These are phyloP conservation scores for Trichogramma evanescens DNA, from an alignment of 2,888 invertebrate species.

Conservation along the genomic window DNA sequence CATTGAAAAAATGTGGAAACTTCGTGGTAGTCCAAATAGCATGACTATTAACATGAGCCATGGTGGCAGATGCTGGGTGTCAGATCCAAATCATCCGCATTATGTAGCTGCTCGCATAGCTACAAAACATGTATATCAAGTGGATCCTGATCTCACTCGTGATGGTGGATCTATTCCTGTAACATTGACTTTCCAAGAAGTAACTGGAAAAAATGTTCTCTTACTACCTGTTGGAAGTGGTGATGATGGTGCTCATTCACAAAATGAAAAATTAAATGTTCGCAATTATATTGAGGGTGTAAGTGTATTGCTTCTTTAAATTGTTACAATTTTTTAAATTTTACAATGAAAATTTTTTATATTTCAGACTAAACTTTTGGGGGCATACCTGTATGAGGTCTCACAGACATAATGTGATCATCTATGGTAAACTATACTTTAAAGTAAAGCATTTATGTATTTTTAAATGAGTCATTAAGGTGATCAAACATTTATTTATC, in stretches of 20 bases:
- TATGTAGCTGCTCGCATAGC: conserved; percentile 82
- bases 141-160: conserved; percentile 88
- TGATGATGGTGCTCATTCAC: conserved; percentile 97
- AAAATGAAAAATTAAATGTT: conserved; percentile 94
- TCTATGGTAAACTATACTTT: neutral
- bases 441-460: neutral
- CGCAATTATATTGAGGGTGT: conserved; percentile 92
- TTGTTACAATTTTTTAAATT: neutral
- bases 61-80: conserved; percentile 87
- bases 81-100: conserved; percentile 86
- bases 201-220: conserved; percentile 87
- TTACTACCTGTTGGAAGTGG: conserved; percentile 89
- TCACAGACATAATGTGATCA: conserved; percentile 46
- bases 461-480: neutral
- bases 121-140: conserved; percentile 76
- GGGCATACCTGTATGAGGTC: conserved; percentile 82
- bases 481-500: conserved; percentile 1
- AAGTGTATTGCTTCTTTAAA: conserved; percentile 41
- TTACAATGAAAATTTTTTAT: conserved; percentile 12
- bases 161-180: conserved; percentile 98
- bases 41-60: conserved; percentile 64
- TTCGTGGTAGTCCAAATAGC: conserved; percentile 77
- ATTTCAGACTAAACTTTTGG: conserved; percentile 83
- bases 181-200: conserved; percentile 86
- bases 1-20: conserved; percentile 69